Base-by-base conservation (phyloP, 1,140 invertebrate genomes). In the Matsumurasca onukii region DNA sequence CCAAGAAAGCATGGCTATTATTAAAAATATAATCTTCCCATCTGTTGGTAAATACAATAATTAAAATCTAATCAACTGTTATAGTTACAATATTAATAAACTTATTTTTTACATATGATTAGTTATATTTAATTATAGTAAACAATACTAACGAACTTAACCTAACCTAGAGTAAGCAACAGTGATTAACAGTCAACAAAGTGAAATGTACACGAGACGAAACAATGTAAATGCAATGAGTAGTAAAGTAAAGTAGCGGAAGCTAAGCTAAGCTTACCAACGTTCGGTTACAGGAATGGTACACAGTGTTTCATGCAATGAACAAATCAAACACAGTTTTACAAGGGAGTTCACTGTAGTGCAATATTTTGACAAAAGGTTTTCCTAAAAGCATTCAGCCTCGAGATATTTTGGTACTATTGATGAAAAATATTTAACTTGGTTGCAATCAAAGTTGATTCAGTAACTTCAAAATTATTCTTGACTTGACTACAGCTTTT, bases 181-280 rank as follows among this genome's bases (percentile, higher is more conserved):
- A 59, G 1, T 3, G 24, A 22, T 22, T 29, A 59, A 59, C 55
- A 59, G 24, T 27, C 55, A 59, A 59, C 55, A 59, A 27, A 52
- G 13, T 5, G 9, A 52, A 52, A 59, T 27, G 15, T 13, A 59
- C 15, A 59, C 55, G 25, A 59, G 15, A 29, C 24, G 55, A 13
- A 27, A 27, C 25, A 15, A 52, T 20, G 20, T 52, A 15, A 52
- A 52, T 12, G 20, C 12, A 52, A 45, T 15, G 12, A 15, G 20
- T 52, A 52, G 12, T 22, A 52, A 17, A 9, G 34, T 45, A 45
- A 45, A 12, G 34, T 12, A 17, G 34, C 9, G 17, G 17, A 17
- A 9, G 17, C 17, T 45, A 9, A 45, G 17, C 17, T 45, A 45
- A 12, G 34, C n/a, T n/a, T 12, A 45, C n/a, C n/a, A 45, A 45